Conservation (phyloP, 2,888 invertebrate genomes). For the Drosophila neutralis region DNA sequence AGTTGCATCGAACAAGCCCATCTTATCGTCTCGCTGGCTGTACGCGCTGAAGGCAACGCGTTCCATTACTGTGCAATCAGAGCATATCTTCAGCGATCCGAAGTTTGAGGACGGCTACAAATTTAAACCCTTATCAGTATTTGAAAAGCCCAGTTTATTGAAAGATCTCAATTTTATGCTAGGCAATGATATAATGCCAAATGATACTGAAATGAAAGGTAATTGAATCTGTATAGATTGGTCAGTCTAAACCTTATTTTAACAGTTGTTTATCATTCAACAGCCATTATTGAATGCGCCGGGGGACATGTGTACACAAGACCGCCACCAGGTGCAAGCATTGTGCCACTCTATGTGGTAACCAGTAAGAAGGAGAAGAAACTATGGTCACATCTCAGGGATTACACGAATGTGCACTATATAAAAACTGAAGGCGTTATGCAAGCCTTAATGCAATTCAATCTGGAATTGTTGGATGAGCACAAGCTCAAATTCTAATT, state of each 20-base stretch:
- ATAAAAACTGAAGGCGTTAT: constrained; percentile 61
- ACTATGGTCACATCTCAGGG: constrained; percentile 15
- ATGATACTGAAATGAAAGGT: constrained; percentile 54
- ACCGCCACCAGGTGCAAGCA: constrained; percentile 22
- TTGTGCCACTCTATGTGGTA: constrained; percentile 49
- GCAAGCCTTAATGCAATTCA: constrained; percentile 57
- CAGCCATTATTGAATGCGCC: constrained; percentile 60
- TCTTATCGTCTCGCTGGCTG: constrained; percentile 51
- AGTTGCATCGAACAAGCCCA: constrained; percentile 55
- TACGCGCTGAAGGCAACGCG: constrained; percentile 29
- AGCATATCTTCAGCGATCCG: constrained; percentile 58
- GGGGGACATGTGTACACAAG: constrained; percentile 49
- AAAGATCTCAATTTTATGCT: constrained; percentile 50
- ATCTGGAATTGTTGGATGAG: constrained; percentile 23
- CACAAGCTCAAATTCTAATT: constrained; percentile 15
- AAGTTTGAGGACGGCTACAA: constrained; percentile 37
- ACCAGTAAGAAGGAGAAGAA: constrained; percentile 13
- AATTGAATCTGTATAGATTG: background rate
- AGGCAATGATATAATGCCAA: constrained; percentile 45
- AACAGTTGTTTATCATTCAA: background rate
- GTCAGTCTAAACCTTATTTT: background rate
- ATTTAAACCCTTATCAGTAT: constrained; percentile 50
- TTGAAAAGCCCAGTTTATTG: constrained; percentile 33
- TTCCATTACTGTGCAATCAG: constrained; percentile 28
- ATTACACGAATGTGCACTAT: constrained; percentile 30